Base-by-base conservation (phyloP, 2,113 vertebrate genomes). In the Siniperca knerii region DNA sequence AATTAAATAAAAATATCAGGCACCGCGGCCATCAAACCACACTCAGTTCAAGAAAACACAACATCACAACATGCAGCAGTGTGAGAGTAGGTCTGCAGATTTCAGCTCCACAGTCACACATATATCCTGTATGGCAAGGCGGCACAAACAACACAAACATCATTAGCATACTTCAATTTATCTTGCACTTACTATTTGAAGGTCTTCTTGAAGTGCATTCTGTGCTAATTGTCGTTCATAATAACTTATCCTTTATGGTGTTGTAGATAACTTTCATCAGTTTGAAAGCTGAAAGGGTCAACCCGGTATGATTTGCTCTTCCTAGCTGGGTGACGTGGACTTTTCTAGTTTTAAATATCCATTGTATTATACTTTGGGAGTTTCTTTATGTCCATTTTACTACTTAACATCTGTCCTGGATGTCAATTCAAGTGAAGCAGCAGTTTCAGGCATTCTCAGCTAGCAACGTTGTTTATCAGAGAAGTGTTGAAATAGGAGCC, bases 381-480 rank as follows among this genome's bases (percentile, higher is more conserved):
- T 48, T 16, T 29, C 6, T 46, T 52, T 6, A 35, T 13, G 21
- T 40, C 23, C 3, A 4, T 20, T 40, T 58, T 42, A 23, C 15
- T 21, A 10, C 5, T 50, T 37, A 33, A 13, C 42, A 11, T 62
- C 9, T 1, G 15, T 37, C 9, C 18, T 16, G 10, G 9, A 1
- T 3, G 15, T 1, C 35, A 3, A 3, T 8, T 33, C 0, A 0
- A 5, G 37, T 29, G 1, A 62, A 1, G 11, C 46, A 12, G 37
- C 3, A 4, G 10, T 37, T 18, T 35, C 1, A 5, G 21, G 3
- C 8, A 5, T 57, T 15, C 0, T 37, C 21, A 11, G 67, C 58
- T 16, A 6, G 35, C 13, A 64, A 55, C 18, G 40, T 25, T 25
- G 42, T 48, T 48, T 35, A 6, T 29, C 64, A 18, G 8, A 11